These are phyloP conservation scores for Setipinna tenuifilis DNA, from an alignment of 2,797 vertebrate genomes.

Conservation along the genomic window DNA sequence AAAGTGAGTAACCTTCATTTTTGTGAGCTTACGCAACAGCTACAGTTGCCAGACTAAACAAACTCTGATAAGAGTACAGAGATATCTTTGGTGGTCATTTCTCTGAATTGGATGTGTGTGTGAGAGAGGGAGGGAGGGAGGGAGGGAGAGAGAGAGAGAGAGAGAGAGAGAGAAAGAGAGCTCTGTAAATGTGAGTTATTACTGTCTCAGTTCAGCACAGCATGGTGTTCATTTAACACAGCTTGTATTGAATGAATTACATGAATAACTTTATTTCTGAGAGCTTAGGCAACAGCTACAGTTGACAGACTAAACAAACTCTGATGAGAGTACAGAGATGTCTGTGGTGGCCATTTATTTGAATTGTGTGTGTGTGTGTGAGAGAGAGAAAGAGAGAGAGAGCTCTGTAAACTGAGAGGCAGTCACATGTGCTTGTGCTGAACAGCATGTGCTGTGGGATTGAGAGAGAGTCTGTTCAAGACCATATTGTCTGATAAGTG, in stretches of 20 bases:
- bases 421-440: neutral
- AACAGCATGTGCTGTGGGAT: slow-evolving; percentile 21
- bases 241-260: no score
- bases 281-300: neutral
- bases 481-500: neutral
- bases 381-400: neutral
- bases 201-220: neutral
- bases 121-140: neutral
- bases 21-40: neutral
- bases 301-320: neutral
- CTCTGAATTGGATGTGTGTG: neutral
- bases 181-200: neutral
- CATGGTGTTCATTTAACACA: neutral
- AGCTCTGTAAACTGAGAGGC: slow-evolving; percentile 1
- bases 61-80: neutral
- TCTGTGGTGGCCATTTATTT: neutral
- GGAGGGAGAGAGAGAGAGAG: no score
- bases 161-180: neutral
- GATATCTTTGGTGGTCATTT: neutral
- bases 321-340: neutral
- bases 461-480: slow-evolving; percentile 13
- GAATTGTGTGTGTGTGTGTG: neutral
- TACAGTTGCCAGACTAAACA: neutral
- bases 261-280: neutral
- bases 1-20: no score